Percentiles rank a stretch among this genome's conserved stretches.
phyloP scores from a whole-genome alignment of 2,888 invertebrate species.

The Crioceris asparagi region DNA sequence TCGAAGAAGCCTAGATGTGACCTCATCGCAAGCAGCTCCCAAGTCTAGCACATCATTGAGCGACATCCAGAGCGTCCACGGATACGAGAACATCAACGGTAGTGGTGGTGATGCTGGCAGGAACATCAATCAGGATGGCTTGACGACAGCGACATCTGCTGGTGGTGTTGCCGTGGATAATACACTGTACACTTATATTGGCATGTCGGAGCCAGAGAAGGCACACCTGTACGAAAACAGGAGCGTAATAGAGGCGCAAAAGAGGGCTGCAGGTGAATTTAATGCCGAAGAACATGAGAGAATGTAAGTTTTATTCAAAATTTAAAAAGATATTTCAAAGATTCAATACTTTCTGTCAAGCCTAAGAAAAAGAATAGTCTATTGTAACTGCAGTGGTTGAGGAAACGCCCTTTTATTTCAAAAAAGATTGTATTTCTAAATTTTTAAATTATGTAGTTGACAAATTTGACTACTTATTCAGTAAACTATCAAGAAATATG shows the following conservation, averaged over 20 bases:
- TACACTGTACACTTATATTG: conserved; percentile 37
- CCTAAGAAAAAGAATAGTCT: too few relatives aligned
- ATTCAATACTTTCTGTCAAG: too few relatives aligned
- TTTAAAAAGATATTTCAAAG: too few relatives aligned
- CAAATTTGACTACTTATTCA: too few relatives aligned
- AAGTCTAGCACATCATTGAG: conserved; percentile 38
- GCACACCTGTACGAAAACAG: conserved; percentile 37
- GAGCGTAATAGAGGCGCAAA: conserved; percentile 30
- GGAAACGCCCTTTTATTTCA: too few relatives aligned
- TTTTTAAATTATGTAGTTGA: too few relatives aligned
- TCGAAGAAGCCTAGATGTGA: conserved; percentile 34
- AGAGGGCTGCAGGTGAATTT: conserved; percentile 26
- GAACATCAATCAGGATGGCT: too few relatives aligned
- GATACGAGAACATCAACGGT: conserved; percentile 15
- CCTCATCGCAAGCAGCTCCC: conserved; percentile 29
- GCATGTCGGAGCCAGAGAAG: conserved; percentile 34
- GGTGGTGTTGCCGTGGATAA: conserved; percentile 20
- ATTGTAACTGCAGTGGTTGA: too few relatives aligned
- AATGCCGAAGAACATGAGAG: conserved; percentile 30
- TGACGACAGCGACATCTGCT: conserved; percentile 25
- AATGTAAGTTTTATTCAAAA: conserved; percentile 32
- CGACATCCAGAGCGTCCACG: conserved; percentile 33
- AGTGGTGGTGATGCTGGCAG: conserved; percentile 28
- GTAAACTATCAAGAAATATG: too few relatives aligned
- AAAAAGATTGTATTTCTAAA: too few relatives aligned